These are phyloP conservation scores for Rhopilema esculentum DNA, from an alignment of 30 jellyfish, hydroid and myxozoan genomes.

Conservation along the genomic window DNA sequence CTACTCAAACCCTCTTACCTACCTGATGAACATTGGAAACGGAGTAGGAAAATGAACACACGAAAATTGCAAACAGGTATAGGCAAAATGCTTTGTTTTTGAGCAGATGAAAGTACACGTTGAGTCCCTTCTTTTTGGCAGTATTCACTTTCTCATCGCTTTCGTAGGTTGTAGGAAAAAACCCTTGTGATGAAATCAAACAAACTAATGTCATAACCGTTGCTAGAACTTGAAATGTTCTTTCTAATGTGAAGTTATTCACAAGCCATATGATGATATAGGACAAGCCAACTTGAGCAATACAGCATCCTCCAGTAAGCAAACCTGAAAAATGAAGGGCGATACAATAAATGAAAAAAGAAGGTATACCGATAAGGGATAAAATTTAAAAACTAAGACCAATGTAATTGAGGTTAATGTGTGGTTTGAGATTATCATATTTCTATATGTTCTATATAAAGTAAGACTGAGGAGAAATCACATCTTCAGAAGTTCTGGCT, in stretches of 20 bases:
- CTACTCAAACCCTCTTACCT: not conserved
- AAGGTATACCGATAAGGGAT: no score
- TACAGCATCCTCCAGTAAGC: slow-evolving; percentile 20
- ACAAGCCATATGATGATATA: slow-evolving; percentile 16
- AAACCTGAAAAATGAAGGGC: not conserved
- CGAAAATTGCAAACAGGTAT: slow-evolving; percentile 16
- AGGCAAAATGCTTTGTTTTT: not conserved
- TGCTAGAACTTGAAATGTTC: slow-evolving; percentile 12
- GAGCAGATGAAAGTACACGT: not conserved
- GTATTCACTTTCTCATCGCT: not conserved
- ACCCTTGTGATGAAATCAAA: slow-evolving; percentile 9
- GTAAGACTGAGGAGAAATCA: no score
- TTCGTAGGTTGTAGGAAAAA: slow-evolving; percentile 29
- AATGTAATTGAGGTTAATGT: no score
- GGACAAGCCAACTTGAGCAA: slow-evolving; percentile 38
- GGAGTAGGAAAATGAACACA: slow-evolving; percentile 10
- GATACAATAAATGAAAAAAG: no score
- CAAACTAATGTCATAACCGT: not conserved
- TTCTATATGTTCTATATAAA: no score
- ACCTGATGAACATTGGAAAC: slow-evolving; percentile 28
- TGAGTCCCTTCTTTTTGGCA: slow-evolving; percentile 5
- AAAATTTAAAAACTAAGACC: no score
- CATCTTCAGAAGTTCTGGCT: no score
- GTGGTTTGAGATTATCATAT: no score
- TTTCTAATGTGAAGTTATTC: not conserved